Conservation (phyloP, 2,797 vertebrate genomes). For the Schizopygopsis pylzovi region DNA sequence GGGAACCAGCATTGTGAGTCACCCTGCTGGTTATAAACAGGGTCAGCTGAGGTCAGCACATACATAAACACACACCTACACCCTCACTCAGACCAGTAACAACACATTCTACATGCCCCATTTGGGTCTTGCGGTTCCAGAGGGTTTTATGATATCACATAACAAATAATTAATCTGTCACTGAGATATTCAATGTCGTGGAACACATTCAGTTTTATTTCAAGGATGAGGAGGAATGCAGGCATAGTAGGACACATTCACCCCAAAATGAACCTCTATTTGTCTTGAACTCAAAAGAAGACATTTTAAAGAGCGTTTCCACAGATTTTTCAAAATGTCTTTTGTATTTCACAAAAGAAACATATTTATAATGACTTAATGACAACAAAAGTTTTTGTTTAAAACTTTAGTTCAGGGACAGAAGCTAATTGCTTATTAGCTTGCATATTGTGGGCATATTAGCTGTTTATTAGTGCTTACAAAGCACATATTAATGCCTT, state of each 20-base stretch:
- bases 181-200: not conserved
- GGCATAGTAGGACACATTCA: not conserved
- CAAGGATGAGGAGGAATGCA: not conserved
- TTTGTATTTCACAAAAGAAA: not conserved
- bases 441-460: no score
- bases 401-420: no score
- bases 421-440: no score
- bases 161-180: slow-evolving; percentile 42
- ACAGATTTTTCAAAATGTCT: not conserved
- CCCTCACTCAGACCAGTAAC: not conserved
- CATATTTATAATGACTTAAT: no score
- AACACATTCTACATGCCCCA: slow-evolving; percentile 21
- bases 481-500: no score
- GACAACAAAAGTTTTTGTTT: no score
- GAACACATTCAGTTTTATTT: slow-evolving; percentile 1
- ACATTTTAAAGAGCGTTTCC: not conserved
- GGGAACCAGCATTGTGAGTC: not conserved
- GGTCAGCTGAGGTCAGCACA: slow-evolving; percentile 3
- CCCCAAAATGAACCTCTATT: not conserved
- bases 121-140: slow-evolving; percentile 22
- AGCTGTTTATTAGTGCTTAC: no score
- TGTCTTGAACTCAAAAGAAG: not conserved
- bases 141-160: slow-evolving; percentile 43
- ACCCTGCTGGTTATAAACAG: not conserved
- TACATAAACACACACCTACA: slow-evolving; percentile 2